Base-by-base conservation (phyloP, 2,113 vertebrate genomes). In the Carassius auratus region DNA sequence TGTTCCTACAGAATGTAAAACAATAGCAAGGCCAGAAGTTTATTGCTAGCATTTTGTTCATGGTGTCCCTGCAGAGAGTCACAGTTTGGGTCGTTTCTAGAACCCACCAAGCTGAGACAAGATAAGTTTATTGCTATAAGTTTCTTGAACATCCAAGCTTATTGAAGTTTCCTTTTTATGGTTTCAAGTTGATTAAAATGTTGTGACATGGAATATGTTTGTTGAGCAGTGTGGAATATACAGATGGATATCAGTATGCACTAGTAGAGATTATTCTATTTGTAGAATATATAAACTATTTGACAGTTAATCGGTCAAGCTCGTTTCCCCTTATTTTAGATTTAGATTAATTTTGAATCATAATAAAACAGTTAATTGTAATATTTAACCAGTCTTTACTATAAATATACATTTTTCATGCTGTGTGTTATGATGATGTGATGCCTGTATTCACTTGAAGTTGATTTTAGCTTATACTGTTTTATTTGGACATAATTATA, bases 31-130 rank as follows among this genome's bases (percentile, higher is more conserved):
- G 45, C 26, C 48, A 55, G 80, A 36, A 36, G 17, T 82, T 82
- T 55, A 82, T 82, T 82, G 64, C 62, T 5, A 36, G 45, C 45
- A n/a, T 55, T 82, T 69, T 82, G 45, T 82, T 68, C 12, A 10
- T 36, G 15, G 9, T 38, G 15, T 69, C 80, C 64, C 26, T n/a
- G 26, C 6, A 0, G 80, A 21, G 62, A 30, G 42, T 17, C n/a
- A 80, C 38, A 3, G 14, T 55, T 68, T 81, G 61, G 78, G 33
- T 50, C 1, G 5, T 68, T 69, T 17, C 15, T 55, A 1, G 2
- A 69, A 82, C 45, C 26, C 45, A n/a, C 10, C n/a, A 68, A 80
- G 59, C 21, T 64, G 36, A 80, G 77, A 80, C 3, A 8, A 66
- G 36, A 6, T 48, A 48, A 14, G 2, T 48, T 74, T 75, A 75